Percentiles rank a stretch among this genome's conserved stretches.
Conservation (phyloP, 2,113 vertebrate species). For the Hucho hucho region DNA sequence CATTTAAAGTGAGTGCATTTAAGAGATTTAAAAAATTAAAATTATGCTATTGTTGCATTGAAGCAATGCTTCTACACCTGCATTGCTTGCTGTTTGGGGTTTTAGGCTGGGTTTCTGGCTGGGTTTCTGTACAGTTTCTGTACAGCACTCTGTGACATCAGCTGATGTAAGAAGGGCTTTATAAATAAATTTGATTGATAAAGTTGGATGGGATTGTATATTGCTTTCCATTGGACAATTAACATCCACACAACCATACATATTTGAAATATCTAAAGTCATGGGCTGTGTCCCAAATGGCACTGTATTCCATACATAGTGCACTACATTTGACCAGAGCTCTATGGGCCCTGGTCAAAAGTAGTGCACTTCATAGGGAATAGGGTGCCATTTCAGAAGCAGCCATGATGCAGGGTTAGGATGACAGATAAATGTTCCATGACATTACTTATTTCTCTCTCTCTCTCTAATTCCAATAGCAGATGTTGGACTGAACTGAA, state of each 20-base stretch:
- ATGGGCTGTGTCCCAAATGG: background rate
- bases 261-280: slow-evolving; percentile 3
- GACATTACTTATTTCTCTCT: slow-evolving; percentile 28
- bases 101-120: no score
- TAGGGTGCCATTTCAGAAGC: background rate
- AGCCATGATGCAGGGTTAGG: slow-evolving; percentile 20
- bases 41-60: no score
- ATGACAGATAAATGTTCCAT: slow-evolving; percentile 32
- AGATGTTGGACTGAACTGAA: slow-evolving; percentile 35
- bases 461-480: slow-evolving; percentile 5
- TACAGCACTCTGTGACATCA: no score
- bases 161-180: no score
- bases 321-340: no score
- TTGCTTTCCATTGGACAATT: background rate
- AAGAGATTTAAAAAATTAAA: no score
- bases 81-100: no score
- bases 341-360: no score
- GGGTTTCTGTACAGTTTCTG: no score
- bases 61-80: no score
- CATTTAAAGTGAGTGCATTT: slow-evolving; percentile 19
- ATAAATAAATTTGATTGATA: no score
- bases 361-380: background rate
- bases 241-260: background rate
- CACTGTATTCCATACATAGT: no score
- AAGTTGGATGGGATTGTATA: background rate